Evolutionary conservation across 2,113 vertebrate species (phyloP).

Genomic region (Ceratotherium simum): DNA sequence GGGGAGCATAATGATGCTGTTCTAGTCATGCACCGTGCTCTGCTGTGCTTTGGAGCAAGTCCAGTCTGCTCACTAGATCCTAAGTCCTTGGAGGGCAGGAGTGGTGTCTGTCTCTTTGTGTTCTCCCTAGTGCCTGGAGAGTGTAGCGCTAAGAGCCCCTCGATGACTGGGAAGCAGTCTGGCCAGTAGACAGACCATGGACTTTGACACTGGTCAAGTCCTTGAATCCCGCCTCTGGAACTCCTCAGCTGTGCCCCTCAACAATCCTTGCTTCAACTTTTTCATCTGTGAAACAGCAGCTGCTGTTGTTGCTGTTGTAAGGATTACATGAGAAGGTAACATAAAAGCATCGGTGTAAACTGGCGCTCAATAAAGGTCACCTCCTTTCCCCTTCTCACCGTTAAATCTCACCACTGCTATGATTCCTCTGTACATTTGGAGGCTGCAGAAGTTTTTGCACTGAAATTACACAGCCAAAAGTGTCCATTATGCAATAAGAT

Average conservation of each 20-base stretch:
- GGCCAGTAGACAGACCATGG: background rate
- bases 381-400: background rate
- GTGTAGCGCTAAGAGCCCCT: too few relatives aligned
- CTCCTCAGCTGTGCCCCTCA: background rate
- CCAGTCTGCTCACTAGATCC: background rate
- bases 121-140: background rate
- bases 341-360: background rate
- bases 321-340: background rate
- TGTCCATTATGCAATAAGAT: background rate
- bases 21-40: rapidly evolving
- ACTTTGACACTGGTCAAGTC: background rate
- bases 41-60: background rate
- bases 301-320: background rate
- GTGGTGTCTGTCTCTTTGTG: background rate
- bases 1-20: rapidly evolving
- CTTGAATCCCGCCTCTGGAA: background rate
- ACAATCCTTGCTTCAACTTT: background rate
- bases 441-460: background rate
- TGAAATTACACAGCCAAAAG: background rate
- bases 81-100: background rate
- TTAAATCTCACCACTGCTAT: background rate
- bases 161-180: background rate
- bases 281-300: background rate
- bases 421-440: background rate
- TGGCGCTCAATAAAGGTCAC: rapidly evolving